A percentile compares a stretch with the other conserved stretches of the same genome.
Conservation (phyloP, 2,113 vertebrate genomes). For the Anoura caudifer region DNA sequence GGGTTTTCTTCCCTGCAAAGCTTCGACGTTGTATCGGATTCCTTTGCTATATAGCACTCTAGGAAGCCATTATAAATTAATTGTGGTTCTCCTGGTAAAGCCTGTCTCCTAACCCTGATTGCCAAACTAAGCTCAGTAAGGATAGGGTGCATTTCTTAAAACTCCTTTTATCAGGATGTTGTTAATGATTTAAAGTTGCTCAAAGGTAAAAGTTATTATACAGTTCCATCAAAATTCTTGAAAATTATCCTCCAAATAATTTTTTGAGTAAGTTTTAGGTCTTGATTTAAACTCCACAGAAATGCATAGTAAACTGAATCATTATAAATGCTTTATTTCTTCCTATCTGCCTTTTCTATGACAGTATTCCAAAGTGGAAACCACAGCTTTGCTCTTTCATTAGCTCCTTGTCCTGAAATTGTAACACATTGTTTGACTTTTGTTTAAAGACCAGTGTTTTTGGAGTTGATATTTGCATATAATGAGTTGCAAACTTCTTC, state of each 20-base stretch:
- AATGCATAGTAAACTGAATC: background rate
- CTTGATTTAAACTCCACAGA: background rate
- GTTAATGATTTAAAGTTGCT: background rate
- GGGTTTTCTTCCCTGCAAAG: background rate
- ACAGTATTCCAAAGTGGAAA: background rate
- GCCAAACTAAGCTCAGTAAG: background rate
- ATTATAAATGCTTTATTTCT: background rate
- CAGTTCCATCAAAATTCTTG: background rate
- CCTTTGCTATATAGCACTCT: background rate
- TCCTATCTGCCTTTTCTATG: background rate
- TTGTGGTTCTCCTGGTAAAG: background rate
- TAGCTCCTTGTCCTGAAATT: background rate
- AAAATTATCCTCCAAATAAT: background rate
- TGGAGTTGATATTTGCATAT: background rate
- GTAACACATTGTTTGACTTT: constrained; percentile 9
- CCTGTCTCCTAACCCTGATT: background rate
- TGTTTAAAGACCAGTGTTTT: background rate
- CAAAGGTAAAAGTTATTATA: background rate
- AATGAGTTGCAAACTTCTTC: background rate
- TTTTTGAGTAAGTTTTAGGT: background rate
- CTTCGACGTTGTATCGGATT: background rate
- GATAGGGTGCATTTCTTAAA: background rate
- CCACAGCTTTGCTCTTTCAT: background rate
- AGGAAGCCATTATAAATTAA: background rate
- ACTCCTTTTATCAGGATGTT: background rate